Evolutionary conservation across 2,888 invertebrate species (phyloP), one percentile per base, ranked within the genome.

Genomic region (Heteromurus nitidus): DNA sequence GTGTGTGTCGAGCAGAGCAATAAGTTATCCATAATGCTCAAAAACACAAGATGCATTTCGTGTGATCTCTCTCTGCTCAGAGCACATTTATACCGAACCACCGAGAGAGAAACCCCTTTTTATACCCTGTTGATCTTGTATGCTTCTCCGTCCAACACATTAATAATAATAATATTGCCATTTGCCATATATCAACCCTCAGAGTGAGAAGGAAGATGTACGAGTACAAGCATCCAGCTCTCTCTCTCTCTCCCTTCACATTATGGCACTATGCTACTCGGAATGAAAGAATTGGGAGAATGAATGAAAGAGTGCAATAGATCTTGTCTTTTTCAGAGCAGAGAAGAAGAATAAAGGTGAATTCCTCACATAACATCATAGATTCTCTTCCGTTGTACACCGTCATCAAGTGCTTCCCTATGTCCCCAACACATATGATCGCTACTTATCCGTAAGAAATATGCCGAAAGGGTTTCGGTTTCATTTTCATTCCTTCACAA

Each of bases 91-190:
- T 3, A 5, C n/a, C 47, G n/a, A 47, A 47, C 13, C 13, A 9
- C 36, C 5, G 36, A 36, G 36, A 36, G 5, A 13, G 47, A 13
- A n/a, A 36, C n/a, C 3, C 47, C n/a, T 3, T 47, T n/a, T 3
- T 47, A 47, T 36, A 13, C 36, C 13, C 36, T 9, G 5, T 36
- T 36, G 36, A 36, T 47, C n/a, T 47, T 47, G 36, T n/a, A 47
- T 47, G n/a, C 47, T 16, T 47, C 11, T 3, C 7, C n/a, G n/a
- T n/a, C n/a, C n/a, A 68, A 62, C 31, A 24, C 70, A 79, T 70
- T 70, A 77, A 70, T 77, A 77, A 70, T 64, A 53, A 69, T 62
- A 69, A 70, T 77, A 70, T 77, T 64, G 62, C 77, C 69, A 70
- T 77, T 77, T 77, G 62, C 62, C 62, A 77, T 69, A 76, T 36